Base-by-base conservation (phyloP, 2,113 vertebrate species). In the Poecilia latipinna region DNA sequence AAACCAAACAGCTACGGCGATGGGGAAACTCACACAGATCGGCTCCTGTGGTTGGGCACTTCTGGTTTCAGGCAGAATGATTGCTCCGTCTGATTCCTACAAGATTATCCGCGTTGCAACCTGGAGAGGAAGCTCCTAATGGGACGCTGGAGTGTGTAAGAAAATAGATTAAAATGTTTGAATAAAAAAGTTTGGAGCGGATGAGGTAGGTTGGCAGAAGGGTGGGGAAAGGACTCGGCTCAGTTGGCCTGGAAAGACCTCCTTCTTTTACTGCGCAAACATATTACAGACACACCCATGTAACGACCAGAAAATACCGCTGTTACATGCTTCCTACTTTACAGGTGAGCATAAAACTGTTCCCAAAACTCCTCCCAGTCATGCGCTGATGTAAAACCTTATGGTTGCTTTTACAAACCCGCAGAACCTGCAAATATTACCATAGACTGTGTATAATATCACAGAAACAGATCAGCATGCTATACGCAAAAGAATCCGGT, bases 221-320 rank as follows among this genome's bases (percentile, higher is more conserved):
- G 86, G 85, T 74, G 83, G 81, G 72, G 73, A 79, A 39, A 26
- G 4, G 4, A 68, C n/a, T 66, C 12, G 17, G 1, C 1, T 68
- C 61, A 22, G 77, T 72, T 74, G 17, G 73, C 64, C 33, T 65
- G 2, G 61, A 33, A 32, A 68, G 79, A 89, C 87, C 83, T 83
- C 88, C 83, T 87, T 64, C 74, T 83, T 74, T 78, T 33, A 35
- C 33, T 82, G 26, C 67, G 11, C 67, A 3, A 33, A 78, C 73
- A 70, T 68, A 75, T 35, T 10, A 32, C 11, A 39, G 89, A 82
- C 93, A 93, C 93, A 86, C 93, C 91, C 91, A 86, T 77, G 54
- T 42, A 61, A 61, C 63, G 51, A 39, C 72, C 68, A 64, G 4
- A 33, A 42, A 37, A 37, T 37, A 10, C 5, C 35, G 3, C 15